Conservation (phyloP, 1,140 invertebrate genomes). For the Drosophila lacteicornis region DNA sequence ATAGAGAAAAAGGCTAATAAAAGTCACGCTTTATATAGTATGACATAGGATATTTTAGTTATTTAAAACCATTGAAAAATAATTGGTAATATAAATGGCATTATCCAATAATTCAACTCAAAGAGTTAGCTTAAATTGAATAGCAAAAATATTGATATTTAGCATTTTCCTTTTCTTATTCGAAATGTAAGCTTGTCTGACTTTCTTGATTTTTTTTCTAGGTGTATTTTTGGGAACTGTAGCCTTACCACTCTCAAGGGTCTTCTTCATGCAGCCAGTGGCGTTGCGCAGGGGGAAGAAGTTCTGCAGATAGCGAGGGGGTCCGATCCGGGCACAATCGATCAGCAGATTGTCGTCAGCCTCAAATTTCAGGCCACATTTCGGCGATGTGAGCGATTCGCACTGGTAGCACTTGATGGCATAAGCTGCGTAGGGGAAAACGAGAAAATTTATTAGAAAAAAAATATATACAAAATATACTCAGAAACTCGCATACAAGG, state of each 20-base stretch:
- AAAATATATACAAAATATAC: neutral
- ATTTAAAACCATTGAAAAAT: neutral
- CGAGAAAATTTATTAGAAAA: neutral
- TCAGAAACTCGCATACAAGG: too few species aligned
- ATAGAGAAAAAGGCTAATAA: neutral
- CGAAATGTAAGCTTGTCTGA: too few species aligned
- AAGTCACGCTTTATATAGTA: neutral
- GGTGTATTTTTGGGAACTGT: neutral
- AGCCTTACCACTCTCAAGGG: conserved; percentile 75
- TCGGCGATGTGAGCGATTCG: conserved; percentile 70
- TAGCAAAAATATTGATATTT: too few species aligned
- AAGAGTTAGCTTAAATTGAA: too few species aligned
- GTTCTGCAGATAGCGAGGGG: conserved; percentile 66
- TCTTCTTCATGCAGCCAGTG: conserved; percentile 81
- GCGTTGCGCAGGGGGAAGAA: conserved; percentile 69
- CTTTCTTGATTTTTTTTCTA: neutral
- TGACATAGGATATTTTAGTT: too few species aligned
- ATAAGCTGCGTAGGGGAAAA: conserved; percentile 33
- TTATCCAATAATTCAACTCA: too few species aligned
- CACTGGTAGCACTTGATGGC: conserved; percentile 78
- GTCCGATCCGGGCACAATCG: conserved; percentile 65
- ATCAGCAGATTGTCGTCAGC: conserved; percentile 61
- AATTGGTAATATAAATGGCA: neutral
- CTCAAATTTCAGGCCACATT: conserved; percentile 79
- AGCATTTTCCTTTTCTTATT: neutral